phyloP scores from a whole-genome alignment of 2,888 invertebrate species.

The Drosophila trichaetosa region DNA sequence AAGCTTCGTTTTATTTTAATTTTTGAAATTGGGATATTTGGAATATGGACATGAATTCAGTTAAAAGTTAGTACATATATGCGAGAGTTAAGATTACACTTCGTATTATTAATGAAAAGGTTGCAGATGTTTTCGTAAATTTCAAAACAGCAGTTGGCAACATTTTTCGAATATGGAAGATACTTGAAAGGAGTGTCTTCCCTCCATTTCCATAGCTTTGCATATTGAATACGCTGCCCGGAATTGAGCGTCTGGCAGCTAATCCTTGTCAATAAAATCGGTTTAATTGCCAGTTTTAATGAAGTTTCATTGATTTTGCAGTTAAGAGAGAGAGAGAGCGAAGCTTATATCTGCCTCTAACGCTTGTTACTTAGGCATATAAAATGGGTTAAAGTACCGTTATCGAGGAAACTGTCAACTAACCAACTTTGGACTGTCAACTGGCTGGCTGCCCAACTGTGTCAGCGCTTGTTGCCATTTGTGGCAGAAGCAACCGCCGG shows the following conservation, averaged over 20 bases:
- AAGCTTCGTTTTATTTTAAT: background rate
- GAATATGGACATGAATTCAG: background rate
- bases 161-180: background rate
- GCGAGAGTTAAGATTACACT: background rate
- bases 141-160: background rate
- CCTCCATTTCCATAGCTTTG: background rate
- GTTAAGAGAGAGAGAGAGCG: background rate
- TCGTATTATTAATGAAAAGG: background rate
- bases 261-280: conserved; percentile 4
- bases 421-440: conserved; percentile 56
- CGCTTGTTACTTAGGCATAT: background rate
- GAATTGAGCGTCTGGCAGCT: background rate
- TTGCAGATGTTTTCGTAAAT: background rate
- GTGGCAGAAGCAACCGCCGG: conserved; percentile 19
- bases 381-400: conserved; percentile 64
- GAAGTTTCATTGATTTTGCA: background rate
- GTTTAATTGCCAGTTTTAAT: conserved; percentile 3
- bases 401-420: conserved; percentile 27
- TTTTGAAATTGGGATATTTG: background rate
- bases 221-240: background rate
- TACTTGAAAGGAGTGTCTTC: background rate
- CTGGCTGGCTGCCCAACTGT: conserved; percentile 52
- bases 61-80: background rate
- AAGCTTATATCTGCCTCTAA: background rate
- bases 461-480: conserved; percentile 51